Evolutionary conservation across 2,888 invertebrate species (phyloP).

Genomic region (Philhelius pedissequus): DNA sequence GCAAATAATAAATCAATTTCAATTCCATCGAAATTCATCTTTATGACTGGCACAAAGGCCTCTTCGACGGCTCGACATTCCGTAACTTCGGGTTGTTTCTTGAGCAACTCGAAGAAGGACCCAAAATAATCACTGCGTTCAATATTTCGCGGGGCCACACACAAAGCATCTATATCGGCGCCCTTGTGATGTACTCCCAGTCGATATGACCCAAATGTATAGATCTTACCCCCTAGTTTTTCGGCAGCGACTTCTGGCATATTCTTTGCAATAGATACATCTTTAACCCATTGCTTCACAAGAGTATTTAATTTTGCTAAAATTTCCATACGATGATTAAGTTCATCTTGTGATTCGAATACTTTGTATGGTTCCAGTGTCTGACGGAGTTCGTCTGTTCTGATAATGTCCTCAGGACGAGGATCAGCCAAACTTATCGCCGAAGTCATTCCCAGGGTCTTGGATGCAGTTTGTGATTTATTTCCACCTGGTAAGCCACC

Average conservation of each 20-base stretch:
- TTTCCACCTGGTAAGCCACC: conserved; percentile 44
- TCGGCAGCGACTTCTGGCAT: conserved; percentile 95
- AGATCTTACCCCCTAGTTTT: conserved; percentile 97
- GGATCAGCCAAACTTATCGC: conserved; percentile 94
- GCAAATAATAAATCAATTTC: conserved; percentile 99
- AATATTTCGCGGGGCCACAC: conserved; percentile 98
- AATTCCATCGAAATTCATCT: conserved; percentile 99
- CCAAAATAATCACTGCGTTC: conserved; percentile 95
- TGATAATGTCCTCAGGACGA: conserved; percentile 84
- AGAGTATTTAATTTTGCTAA: conserved; percentile 91
- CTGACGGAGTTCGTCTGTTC: conserved; percentile 86
- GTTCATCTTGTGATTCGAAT: conserved; percentile 93
- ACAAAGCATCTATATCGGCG: conserved; percentile 99
- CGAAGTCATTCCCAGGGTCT: conserved; percentile 91
- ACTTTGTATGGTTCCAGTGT: conserved; percentile 91
- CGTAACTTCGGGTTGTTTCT: conserved; percentile 90
- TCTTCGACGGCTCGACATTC: conserved; percentile 96
- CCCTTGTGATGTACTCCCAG: conserved; percentile 97
- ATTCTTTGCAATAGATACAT: conserved; percentile 92
- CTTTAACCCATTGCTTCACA: conserved; percentile 96
- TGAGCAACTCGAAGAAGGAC: conserved; percentile 95
- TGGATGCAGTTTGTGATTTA: conserved; percentile 46
- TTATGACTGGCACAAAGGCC: conserved; percentile 99
- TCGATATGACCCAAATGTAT: conserved; percentile 99
- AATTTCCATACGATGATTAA: conserved; percentile 93